These are phyloP conservation scores for Atrina japonica DNA, from an alignment of 2,888 invertebrate genomes.

Conservation along the genomic window DNA sequence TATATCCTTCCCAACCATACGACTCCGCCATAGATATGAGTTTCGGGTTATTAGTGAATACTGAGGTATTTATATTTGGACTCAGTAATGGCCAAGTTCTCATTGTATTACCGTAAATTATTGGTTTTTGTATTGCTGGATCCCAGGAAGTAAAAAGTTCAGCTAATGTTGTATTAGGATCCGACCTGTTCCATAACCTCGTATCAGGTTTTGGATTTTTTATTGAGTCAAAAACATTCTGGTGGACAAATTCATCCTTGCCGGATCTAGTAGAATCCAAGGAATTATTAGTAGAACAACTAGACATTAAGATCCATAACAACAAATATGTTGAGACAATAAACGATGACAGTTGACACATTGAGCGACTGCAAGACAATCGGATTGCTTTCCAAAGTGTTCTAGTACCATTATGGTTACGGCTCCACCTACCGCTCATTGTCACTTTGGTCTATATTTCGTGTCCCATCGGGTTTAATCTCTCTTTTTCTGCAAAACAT, in stretches of 20 bases:
- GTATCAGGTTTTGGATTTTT: conserved; percentile 27
- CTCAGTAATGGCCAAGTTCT: conserved; percentile 26
- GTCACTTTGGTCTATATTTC: too few relatives aligned
- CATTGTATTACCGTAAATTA: conserved; percentile 33
- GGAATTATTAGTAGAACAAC: conserved; percentile 6
- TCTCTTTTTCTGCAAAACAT: too few relatives aligned
- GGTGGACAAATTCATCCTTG: neutral
- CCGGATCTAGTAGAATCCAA: conserved; percentile 6
- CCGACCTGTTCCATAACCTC: conserved; percentile 18
- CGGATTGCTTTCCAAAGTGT: too few relatives aligned
- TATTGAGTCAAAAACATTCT: conserved; percentile 1
- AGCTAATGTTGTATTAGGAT: conserved; percentile 5
- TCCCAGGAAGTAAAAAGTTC: conserved; percentile 37
- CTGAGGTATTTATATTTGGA: conserved; percentile 17
- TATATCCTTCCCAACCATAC: conserved; percentile 11
- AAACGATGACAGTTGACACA: conserved; percentile 14
- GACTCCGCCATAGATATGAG: conserved; percentile 7
- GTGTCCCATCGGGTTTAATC: too few relatives aligned
- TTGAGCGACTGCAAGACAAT: too few relatives aligned
- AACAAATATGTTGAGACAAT: neutral
- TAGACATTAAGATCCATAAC: conserved; percentile 3
- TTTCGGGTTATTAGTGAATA: conserved; percentile 24
- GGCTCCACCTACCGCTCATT: too few relatives aligned
- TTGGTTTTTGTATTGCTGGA: conserved; percentile 37
- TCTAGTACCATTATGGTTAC: too few relatives aligned